Conservation (phyloP, 2,888 invertebrate species). For the Helleia helle region DNA sequence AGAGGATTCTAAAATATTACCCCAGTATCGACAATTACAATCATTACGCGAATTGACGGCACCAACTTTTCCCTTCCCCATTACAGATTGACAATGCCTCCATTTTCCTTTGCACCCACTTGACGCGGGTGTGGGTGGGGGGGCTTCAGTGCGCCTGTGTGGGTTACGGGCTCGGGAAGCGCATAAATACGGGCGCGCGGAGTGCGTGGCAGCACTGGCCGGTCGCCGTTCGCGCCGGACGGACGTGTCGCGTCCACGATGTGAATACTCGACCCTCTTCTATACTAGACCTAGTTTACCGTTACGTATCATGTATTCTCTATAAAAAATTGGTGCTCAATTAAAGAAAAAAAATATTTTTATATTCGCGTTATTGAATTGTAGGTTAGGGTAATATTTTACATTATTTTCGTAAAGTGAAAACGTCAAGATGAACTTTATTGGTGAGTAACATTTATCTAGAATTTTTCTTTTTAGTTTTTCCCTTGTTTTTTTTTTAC, state of each 20-base stretch:
- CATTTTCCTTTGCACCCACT: slow-evolving; percentile 58
- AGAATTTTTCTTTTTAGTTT: slow-evolving; percentile 1
- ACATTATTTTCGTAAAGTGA: no score
- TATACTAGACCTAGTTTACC: slow-evolving; percentile 35
- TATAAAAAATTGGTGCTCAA: slow-evolving; percentile 66
- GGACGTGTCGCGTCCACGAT: slow-evolving; percentile 44
- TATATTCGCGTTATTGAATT: slow-evolving; percentile 54
- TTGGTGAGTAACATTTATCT: slow-evolving; percentile 43
- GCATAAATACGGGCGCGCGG: slow-evolving; percentile 39
- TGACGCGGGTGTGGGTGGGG: slow-evolving; percentile 32
- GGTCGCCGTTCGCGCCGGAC: slow-evolving; percentile 41
- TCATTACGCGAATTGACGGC: slow-evolving; percentile 58
- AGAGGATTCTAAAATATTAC: slow-evolving; percentile 19
- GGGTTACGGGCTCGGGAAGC: slow-evolving; percentile 23
- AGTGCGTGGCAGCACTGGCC: slow-evolving; percentile 41
- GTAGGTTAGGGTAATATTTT: slow-evolving; percentile 38
- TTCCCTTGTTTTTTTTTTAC: background rate
- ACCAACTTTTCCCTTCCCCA: slow-evolving; percentile 58
- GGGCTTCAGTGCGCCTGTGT: slow-evolving; percentile 25
- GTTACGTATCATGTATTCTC: slow-evolving; percentile 67
- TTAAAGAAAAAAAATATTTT: slow-evolving; percentile 39
- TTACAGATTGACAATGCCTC: slow-evolving; percentile 60
- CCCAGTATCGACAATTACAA: slow-evolving; percentile 53
- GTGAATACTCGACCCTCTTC: slow-evolving; percentile 47
- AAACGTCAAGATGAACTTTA: slow-evolving; percentile 55